phyloP scores from a whole-genome alignment of 2,888 invertebrate species.

The Autographa gamma region DNA sequence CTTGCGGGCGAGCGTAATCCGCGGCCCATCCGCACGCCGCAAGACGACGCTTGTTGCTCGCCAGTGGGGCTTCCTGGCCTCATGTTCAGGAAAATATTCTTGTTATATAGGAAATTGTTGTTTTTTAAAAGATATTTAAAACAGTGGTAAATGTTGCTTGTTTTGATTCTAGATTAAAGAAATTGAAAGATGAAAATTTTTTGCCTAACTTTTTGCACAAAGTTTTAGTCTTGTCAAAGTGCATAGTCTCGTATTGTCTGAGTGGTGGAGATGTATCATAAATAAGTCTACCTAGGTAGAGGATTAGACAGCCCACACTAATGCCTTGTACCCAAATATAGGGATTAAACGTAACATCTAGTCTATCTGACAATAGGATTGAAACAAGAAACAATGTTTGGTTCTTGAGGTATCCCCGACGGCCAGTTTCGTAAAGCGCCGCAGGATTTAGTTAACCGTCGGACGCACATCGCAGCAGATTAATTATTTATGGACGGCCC shows the following conservation, averaged over 20 bases:
- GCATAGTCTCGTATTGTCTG: background rate
- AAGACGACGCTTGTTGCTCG: conserved; percentile 84
- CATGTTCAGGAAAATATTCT: conserved; percentile 23
- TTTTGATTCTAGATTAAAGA: too few species aligned
- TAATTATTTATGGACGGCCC: conserved; percentile 87
- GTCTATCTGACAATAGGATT: conserved; percentile 41
- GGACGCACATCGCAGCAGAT: conserved; percentile 84
- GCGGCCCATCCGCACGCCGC: conserved; percentile 70
- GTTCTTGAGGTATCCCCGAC: conserved; percentile 64
- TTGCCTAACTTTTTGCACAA: too few species aligned
- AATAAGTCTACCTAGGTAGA: background rate
- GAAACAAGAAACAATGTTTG: conserved; percentile 65
- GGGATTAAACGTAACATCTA: conserved; percentile 34
- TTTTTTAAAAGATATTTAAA: background rate
- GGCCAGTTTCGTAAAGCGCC: conserved; percentile 74
- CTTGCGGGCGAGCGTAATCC: conserved; percentile 80
- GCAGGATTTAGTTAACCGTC: conserved; percentile 82
- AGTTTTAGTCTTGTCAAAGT: too few species aligned
- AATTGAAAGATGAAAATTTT: too few species aligned
- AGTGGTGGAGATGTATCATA: background rate
- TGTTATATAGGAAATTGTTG: background rate
- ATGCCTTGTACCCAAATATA: conserved; percentile 14
- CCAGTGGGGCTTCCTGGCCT: conserved; percentile 74
- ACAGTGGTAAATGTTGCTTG: background rate
- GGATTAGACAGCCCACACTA: background rate